phyloP scores from a whole-genome alignment of 1,140 invertebrate species.

The Rhyacophila brunnea region DNA sequence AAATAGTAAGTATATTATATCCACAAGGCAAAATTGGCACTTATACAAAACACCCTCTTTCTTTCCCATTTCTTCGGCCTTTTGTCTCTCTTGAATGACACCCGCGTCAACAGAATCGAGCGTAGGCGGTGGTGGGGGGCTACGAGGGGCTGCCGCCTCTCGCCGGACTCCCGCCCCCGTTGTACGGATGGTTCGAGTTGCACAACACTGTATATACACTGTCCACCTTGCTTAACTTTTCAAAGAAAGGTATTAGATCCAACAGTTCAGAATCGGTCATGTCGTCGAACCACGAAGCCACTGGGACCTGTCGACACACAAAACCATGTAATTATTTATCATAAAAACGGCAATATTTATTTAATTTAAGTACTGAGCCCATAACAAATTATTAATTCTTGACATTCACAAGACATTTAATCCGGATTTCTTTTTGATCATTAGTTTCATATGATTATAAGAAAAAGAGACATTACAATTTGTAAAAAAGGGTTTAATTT shows the following conservation, averaged over 20 bases:
- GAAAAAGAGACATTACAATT: no score
- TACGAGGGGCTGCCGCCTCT: constrained; percentile 41
- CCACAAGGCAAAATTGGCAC: constrained; percentile 59
- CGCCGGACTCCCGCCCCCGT: constrained; percentile 48
- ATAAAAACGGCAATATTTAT: no score
- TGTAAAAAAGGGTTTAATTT: no score
- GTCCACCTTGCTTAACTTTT: constrained; percentile 90
- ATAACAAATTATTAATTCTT: no score
- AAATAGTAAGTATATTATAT: constrained; percentile 40
- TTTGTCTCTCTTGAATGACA: constrained; percentile 25
- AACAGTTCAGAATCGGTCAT: constrained; percentile 92
- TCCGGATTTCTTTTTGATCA: no score
- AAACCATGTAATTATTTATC: no score
- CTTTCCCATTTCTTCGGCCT: not conserved
- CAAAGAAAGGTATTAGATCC: constrained; percentile 94
- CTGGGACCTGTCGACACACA: constrained; percentile 75
- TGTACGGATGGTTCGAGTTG: constrained; percentile 84
- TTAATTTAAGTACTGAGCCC: no score
- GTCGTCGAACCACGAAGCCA: constrained; percentile 97
- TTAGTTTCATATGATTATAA: no score
- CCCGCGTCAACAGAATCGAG: constrained; percentile 37
- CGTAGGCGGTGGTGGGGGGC: constrained; percentile 42
- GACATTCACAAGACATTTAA: no score
- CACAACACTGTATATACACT: constrained; percentile 90
- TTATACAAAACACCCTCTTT: constrained; percentile 45